Conservation (phyloP, 2,797 vertebrate genomes). For the Arctocebus calabarensis region DNA sequence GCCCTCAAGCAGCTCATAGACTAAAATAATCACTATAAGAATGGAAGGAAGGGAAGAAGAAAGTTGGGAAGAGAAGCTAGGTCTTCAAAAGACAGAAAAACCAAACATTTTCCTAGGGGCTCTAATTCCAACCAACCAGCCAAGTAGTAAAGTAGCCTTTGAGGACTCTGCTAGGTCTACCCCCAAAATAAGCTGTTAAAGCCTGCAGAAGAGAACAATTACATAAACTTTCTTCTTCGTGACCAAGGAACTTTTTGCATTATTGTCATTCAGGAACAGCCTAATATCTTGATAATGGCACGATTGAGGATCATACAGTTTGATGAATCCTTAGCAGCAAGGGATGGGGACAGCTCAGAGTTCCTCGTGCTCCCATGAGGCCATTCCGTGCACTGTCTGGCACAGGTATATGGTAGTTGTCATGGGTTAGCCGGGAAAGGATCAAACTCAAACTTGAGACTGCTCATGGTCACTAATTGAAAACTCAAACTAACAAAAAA, state of each 20-base stretch:
- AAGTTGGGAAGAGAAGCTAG: background rate
- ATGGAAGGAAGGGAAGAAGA: background rate
- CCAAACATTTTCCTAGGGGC: background rate
- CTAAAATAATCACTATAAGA: background rate
- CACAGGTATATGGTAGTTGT: background rate
- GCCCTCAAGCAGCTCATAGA: background rate
- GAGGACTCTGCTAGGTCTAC: background rate
- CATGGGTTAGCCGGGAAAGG: background rate
- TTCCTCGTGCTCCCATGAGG: background rate
- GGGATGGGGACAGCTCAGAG: background rate
- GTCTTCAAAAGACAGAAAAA: background rate
- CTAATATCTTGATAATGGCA: background rate
- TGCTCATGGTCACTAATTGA: background rate
- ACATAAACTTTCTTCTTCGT: background rate
- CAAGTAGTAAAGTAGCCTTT: background rate
- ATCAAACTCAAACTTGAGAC: background rate
- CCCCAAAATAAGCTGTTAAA: background rate
- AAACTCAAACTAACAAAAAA: background rate
- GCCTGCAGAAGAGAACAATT: background rate
- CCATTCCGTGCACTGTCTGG: background rate
- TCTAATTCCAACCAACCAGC: background rate
- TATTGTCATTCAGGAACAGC: background rate
- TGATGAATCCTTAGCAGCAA: background rate
- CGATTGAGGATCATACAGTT: background rate
- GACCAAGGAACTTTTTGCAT: background rate